Evolutionary conservation across 2,888 invertebrate genomes (phyloP), one percentile per base, ranked within the genome.

Genomic region (Petrophora chlorosata): DNA sequence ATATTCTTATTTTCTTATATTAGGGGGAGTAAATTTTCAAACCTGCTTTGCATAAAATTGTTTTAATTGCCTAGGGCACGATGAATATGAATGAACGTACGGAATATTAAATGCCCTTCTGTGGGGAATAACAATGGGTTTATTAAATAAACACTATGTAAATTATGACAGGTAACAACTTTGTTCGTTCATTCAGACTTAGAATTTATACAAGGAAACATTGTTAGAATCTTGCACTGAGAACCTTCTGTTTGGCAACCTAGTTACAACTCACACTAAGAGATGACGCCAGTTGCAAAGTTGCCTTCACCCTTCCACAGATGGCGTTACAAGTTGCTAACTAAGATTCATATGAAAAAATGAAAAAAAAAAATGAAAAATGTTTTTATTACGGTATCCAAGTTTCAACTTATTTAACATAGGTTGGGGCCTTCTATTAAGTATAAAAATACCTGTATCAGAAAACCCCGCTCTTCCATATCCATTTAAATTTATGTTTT

Each of bases 21-120:
- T 51, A 29, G 33, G 28, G 42, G 36, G 34, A 45, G 45, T 30
- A 15, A 50, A 44, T 44, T 45, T 32, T 40, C 36, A 32, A 36
- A 32, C 33, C 47, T 40, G 34, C 32, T 61, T 56, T 53, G 46
- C 59, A 55, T 56, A 39, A 47, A 56, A 56, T 51, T 61, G 61
- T 59, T 56, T 51, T 59, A 48, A 56, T 59, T 56, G 46, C 54
- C 38, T 23, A 46, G 29, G 38, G 39, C 44, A 42, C 39, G 46
- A 46, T 51, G 47, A 41, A 51, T 44, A 46, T 54, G 23, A 48
- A 53, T 44, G 35, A 32, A 55, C 33, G 19, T 30, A 41, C 30
- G 29, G 42, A 53, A 52, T 44, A 49, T 46, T 50, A 32, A 35
- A 48, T 49, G 40, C 32, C 39, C 14, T 38, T 39, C 45, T 36